Evolutionary conservation across 2,797 vertebrate species (phyloP).

Genomic region (Parambassis ranga): DNA sequence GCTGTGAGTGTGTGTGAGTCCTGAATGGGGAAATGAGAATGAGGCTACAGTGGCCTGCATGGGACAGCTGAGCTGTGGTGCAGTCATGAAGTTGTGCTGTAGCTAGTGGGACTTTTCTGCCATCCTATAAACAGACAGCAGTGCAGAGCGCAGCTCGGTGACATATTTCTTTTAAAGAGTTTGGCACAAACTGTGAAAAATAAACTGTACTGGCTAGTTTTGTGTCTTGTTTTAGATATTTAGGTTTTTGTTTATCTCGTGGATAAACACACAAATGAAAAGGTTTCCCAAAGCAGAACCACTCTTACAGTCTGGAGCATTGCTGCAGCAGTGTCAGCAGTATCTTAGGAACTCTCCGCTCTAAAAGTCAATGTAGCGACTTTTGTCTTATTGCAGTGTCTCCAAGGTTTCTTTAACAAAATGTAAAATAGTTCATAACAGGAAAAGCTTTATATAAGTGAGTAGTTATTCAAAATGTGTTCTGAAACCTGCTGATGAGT

Average conservation of each 20-base stretch:
- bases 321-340: slow-evolving; percentile 10
- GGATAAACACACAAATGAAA: slow-evolving; percentile 3
- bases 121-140: slow-evolving; percentile 32
- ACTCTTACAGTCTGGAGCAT: background rate
- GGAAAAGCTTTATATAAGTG: slow-evolving; percentile 6
- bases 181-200: background rate
- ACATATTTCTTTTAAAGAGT: slow-evolving; percentile 8
- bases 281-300: slow-evolving; percentile 2
- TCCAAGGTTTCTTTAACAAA: slow-evolving; percentile 7
- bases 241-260: background rate
- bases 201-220: background rate
- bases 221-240: background rate
- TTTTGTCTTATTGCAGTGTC: slow-evolving; percentile 12
- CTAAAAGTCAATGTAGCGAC: slow-evolving; percentile 21
- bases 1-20: slow-evolving; percentile 15
- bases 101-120: slow-evolving; percentile 47
- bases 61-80: slow-evolving; percentile 71
- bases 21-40: slow-evolving; percentile 39
- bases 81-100: slow-evolving; percentile 70
- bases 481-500: slow-evolving; percentile 11
- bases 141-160: slow-evolving; percentile 8
- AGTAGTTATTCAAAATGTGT: background rate
- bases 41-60: slow-evolving; percentile 64
- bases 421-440: slow-evolving; percentile 21
- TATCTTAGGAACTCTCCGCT: slow-evolving; percentile 18